Conservation (phyloP, 2,888 invertebrate genomes). For the Sinhomidia bicolor region DNA sequence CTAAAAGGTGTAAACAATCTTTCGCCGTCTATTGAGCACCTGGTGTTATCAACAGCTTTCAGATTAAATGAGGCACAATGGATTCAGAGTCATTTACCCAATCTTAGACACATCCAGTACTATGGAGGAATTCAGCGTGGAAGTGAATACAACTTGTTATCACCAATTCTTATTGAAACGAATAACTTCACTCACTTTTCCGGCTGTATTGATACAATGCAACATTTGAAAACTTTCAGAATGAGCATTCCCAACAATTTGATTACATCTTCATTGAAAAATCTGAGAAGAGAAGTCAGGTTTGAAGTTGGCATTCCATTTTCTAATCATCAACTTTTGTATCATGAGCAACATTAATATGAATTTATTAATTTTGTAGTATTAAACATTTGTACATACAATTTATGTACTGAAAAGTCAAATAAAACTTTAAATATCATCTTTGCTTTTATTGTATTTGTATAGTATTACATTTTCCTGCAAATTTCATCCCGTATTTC, state of each 20-base stretch:
- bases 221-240: neutral
- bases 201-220: neutral
- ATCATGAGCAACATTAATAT: neutral
- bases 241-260: neutral
- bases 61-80: neutral
- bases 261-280: neutral
- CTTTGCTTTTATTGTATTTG: constrained; percentile 30
- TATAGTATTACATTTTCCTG: constrained; percentile 36
- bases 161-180: neutral
- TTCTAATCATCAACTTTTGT: neutral
- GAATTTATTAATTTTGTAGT: neutral
- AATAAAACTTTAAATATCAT: constrained; percentile 18
- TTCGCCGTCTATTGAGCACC: neutral
- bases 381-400: no score
- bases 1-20: neutral
- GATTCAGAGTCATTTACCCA: neutral
- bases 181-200: neutral
- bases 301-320: neutral
- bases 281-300: neutral
- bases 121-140: neutral
- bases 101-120: neutral
- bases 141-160: neutral
- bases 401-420: no score
- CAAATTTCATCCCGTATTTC: constrained; percentile 33
- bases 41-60: neutral